phyloP scores from a whole-genome alignment of 2,797 vertebrate species.

The Pantherophis alleghaniensis region DNA sequence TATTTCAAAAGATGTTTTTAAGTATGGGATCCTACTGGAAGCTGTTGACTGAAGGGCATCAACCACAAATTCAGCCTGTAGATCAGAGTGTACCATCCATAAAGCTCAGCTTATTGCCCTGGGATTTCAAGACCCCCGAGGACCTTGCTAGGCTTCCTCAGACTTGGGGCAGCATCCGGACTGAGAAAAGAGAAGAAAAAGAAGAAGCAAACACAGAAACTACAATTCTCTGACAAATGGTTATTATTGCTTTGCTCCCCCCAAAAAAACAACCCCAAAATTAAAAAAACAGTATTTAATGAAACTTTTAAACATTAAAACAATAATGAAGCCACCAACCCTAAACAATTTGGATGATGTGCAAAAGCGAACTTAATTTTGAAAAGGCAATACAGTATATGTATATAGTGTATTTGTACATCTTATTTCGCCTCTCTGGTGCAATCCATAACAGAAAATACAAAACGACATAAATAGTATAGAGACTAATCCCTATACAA shows the following conservation, averaged over 20 bases:
- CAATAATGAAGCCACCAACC: neutral
- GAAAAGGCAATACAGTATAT: neutral
- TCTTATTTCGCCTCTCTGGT: too few species aligned
- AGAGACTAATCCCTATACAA: too few species aligned
- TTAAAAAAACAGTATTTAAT: neutral
- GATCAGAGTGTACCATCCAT: neutral
- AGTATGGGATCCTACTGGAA: neutral
- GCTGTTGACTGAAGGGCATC: neutral
- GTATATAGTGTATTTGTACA: too few species aligned
- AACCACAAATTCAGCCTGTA: neutral
- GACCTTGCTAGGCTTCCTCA: neutral
- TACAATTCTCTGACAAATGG: neutral
- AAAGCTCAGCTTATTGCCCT: neutral
- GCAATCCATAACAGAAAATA: too few species aligned
- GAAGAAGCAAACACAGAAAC: neutral
- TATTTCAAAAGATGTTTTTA: neutral
- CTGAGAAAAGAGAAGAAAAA: neutral
- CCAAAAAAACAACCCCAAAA: fast-evolving
- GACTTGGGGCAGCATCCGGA: neutral
- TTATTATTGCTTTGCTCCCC: neutral
- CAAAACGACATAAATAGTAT: too few species aligned
- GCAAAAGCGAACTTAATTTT: neutral
- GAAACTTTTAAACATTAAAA: neutral
- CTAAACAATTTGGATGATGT: neutral
- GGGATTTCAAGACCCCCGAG: neutral